Percentiles rank a stretch among this genome's conserved stretches.
These are phyloP conservation scores for Ophion ellenae DNA, from an alignment of 2,888 invertebrate species.

Conservation along the genomic window DNA sequence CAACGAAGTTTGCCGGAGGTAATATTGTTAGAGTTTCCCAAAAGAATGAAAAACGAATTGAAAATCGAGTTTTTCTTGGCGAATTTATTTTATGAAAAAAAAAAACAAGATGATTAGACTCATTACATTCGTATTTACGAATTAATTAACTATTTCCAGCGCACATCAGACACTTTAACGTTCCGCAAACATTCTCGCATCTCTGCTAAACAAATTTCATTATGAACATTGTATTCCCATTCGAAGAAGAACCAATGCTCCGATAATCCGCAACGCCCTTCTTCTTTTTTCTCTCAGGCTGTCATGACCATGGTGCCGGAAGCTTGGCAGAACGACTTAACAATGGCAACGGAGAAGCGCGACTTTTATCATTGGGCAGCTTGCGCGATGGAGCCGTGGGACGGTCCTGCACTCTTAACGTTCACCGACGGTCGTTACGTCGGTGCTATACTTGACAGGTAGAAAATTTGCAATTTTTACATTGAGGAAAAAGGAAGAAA, in stretches of 20 bases:
- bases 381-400: constrained; percentile 99
- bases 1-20: constrained; percentile 95
- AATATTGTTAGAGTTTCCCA: constrained; percentile 37
- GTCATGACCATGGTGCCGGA: constrained; percentile 99
- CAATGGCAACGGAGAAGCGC: constrained; percentile 96
- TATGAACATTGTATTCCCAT: neutral
- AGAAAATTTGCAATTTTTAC: constrained; percentile 71
- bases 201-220: neutral
- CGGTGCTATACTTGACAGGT: constrained; percentile 91
- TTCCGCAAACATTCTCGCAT: no score
- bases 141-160: no score
- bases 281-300: constrained; percentile 84
- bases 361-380: constrained; percentile 99
- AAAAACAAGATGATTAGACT: no score
- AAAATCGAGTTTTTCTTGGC: neutral
- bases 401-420: constrained; percentile 97
- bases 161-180: no score
- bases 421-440: constrained; percentile 99
- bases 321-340: constrained; percentile 98
- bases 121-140: no score
- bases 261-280: neutral
- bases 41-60: neutral
- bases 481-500: constrained; percentile 13
- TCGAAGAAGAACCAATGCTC: neutral
- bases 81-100: no score